Evolutionary conservation across 2,113 vertebrate genomes (phyloP), one percentile per base, ranked within the genome.

Genomic region (Antechinus flavipes): DNA sequence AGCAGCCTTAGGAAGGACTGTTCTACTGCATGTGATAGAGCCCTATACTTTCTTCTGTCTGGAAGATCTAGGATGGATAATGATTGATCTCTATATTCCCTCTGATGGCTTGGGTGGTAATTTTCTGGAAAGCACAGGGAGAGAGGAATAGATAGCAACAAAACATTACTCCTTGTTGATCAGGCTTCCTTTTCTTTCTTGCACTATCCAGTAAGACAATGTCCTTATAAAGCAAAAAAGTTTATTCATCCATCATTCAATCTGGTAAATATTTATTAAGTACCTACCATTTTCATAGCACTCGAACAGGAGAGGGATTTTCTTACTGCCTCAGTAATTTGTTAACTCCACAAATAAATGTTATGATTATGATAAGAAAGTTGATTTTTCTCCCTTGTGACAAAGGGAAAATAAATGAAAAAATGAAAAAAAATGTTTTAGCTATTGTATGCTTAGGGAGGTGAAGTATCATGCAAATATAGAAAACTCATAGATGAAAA

Each of bases 371-470:
- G 47, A 30, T 89, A 11, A 26, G 47, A 55, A 95, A 90, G 68
- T 93, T 49, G 61, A 19, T 84, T 50, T 68, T 46, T 94, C 96
- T 93, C 26, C 14, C 35, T 19, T n/a, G 11, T n/a, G 61, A 76
- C 12, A 92, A 97, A 95, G 49, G 68, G 27, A 91, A 35, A 91
- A 96, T 94, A n/a, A 50, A 54, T 94, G 27, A 90, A 92, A 92
- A 94, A 58, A 92, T 27, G 24, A 93, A 27, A 54, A 35, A 9
- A 54, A 91, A 91, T 3, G 19, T 95, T 91, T 90, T 27, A 95
- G 26, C 92, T 93, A 93, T 92, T 95, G 93, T 95, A 96, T 95
- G 92, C 90, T 93, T 84, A 94, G 84, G 93, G 93, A 97, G 84
- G 95, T 92, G 93, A 94, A 94, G 76, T 61, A 95, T 53, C 54